Conservation (phyloP, 2,113 vertebrate species). For the Suncus etruscus region DNA sequence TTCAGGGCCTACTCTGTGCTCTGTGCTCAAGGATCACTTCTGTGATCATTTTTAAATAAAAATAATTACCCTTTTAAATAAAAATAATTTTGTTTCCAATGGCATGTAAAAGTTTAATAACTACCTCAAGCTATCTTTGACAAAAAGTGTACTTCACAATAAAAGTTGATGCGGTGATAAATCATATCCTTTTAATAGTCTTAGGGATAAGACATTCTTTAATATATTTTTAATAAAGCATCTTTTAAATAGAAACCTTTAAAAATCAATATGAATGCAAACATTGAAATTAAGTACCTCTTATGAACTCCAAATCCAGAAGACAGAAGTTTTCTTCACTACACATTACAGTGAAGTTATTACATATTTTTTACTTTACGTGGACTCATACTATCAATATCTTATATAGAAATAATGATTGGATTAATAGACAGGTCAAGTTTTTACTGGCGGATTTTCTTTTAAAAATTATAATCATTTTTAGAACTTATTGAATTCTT, state of each 20-base stretch:
- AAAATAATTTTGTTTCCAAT: not conserved
- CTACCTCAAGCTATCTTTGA: not conserved
- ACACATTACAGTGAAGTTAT: not conserved
- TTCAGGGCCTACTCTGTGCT: too few relatives aligned
- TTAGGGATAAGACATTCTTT: not conserved
- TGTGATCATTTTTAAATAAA: too few relatives aligned
- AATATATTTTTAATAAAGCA: slow-evolving; percentile 17
- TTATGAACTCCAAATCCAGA: not conserved
- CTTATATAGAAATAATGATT: slow-evolving; percentile 3
- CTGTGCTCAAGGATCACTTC: too few relatives aligned
- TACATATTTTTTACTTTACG: slow-evolving; percentile 59
- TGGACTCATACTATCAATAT: not conserved
- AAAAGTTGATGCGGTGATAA: not conserved
- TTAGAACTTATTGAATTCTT: slow-evolving; percentile 54
- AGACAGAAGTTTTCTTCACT: not conserved
- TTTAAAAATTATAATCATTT: slow-evolving; percentile 3
- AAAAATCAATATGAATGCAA: not conserved
- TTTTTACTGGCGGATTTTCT: slow-evolving; percentile 59
- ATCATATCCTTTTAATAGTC: slow-evolving; percentile 47
- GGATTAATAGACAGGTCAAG: slow-evolving; percentile 18
- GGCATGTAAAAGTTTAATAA: not conserved
- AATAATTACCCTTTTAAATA: not conserved
- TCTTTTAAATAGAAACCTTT: slow-evolving; percentile 16
- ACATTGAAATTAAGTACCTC: slow-evolving; percentile 11
- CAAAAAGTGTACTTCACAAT: slow-evolving; percentile 21